These are phyloP conservation scores for Macrocentrus cingulum DNA, from an alignment of 1,140 invertebrate species.

Conservation along the genomic window DNA sequence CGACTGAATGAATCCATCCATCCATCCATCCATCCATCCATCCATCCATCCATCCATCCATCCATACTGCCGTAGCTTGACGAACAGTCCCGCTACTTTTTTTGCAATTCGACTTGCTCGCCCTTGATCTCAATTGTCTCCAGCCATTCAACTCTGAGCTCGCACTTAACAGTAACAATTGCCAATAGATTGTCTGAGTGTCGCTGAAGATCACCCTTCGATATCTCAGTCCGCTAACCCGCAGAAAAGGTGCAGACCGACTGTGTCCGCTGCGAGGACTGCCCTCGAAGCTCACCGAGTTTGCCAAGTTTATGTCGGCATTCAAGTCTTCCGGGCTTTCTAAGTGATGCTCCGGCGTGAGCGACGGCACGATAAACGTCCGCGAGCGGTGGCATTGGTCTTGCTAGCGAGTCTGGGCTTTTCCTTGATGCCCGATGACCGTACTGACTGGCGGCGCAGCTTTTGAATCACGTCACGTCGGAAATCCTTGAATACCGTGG, in stretches of 20 bases:
- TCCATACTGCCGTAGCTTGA: conserved; percentile 58
- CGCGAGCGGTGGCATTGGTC: conserved; percentile 63
- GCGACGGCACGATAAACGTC: conserved; percentile 72
- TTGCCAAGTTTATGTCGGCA: conserved; percentile 51
- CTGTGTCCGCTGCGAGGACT: conserved; percentile 70
- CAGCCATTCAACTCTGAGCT: conserved; percentile 68
- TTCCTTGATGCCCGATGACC: conserved; percentile 79
- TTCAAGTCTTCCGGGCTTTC: conserved; percentile 60
- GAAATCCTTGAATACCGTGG: conserved; percentile 89
- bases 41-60: too few relatives aligned
- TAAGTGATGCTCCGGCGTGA: conserved; percentile 62
- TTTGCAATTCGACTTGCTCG: conserved; percentile 66
- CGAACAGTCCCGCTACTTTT: conserved; percentile 55
- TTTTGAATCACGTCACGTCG: conserved; percentile 87
- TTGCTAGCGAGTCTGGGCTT: conserved; percentile 78
- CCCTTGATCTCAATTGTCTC: conserved; percentile 66
- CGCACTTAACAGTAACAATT: conserved; percentile 72
- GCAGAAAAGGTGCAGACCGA: conserved; percentile 69
- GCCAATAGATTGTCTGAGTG: conserved; percentile 63
- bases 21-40: too few relatives aligned
- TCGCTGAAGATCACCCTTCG: conserved; percentile 69
- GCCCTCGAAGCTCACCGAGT: conserved; percentile 67
- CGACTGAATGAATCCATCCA: conserved; percentile 46
- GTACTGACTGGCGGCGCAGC: conserved; percentile 80
- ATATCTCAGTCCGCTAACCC: conserved; percentile 61